phyloP scores from a whole-genome alignment of 2,888 invertebrate genomes.

The Ernsta delagoae region DNA sequence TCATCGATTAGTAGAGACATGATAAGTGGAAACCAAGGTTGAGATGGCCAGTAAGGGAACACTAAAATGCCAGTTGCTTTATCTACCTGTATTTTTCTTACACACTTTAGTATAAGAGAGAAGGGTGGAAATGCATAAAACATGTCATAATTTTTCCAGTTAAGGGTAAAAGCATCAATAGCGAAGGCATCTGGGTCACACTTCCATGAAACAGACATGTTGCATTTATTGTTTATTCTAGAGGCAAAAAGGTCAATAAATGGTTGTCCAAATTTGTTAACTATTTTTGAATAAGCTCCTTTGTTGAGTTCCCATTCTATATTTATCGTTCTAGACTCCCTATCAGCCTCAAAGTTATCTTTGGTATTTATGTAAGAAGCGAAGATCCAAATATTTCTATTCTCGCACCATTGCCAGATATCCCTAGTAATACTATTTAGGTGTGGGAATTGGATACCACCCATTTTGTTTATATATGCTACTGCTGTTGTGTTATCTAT shows the following conservation, averaged over 20 bases:
- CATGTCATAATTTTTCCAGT: background rate
- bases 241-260: background rate
- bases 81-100: constrained; percentile 7
- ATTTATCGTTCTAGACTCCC: constrained; percentile 1
- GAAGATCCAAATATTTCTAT: background rate
- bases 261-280: background rate
- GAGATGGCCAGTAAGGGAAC: constrained; percentile 1
- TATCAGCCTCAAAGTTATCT: background rate
- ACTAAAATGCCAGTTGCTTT: background rate
- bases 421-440: background rate
- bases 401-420: background rate
- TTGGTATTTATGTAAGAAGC: background rate
- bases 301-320: background rate
- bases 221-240: background rate
- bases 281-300: background rate
- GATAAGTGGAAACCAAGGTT: background rate
- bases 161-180: background rate
- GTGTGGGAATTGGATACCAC: background rate
- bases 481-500: background rate
- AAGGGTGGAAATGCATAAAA: background rate
- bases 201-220: background rate
- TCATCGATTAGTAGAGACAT: background rate
- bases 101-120: background rate
- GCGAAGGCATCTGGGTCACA: background rate
- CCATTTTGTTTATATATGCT: background rate